Percentiles rank a stretch among this genome's conserved stretches.
Conservation (phyloP, 1,140 invertebrate species). For the Danaus plexippus region DNA sequence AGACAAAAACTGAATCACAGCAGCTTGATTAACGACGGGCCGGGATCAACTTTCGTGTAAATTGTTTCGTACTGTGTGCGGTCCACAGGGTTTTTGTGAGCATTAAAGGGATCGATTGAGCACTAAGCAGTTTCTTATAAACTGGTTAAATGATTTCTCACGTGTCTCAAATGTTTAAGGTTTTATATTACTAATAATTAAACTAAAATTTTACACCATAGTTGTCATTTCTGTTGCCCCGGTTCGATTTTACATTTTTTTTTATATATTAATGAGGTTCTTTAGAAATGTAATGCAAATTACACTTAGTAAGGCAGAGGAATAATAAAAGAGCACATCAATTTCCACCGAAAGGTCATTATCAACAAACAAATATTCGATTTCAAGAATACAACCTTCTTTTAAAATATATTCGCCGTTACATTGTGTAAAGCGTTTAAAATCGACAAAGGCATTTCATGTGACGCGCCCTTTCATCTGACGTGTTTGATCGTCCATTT, state of each 20-base stretch:
- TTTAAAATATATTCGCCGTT: no score
- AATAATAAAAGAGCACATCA: no score
- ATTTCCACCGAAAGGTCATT: no score
- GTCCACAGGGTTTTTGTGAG: slow-evolving; percentile 31
- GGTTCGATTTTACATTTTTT: no score
- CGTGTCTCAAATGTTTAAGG: neutral
- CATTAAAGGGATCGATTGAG: slow-evolving; percentile 17
- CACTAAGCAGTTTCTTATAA: slow-evolving; percentile 12
- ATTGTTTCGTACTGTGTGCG: slow-evolving; percentile 32
- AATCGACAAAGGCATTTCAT: slow-evolving; percentile 6
- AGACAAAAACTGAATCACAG: slow-evolving; percentile 26
- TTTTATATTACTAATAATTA: no score
- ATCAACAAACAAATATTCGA: no score
- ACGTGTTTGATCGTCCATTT: slow-evolving; percentile 11
- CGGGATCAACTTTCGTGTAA: slow-evolving; percentile 40
- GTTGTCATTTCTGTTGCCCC: no score
- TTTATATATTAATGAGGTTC: no score
- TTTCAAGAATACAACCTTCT: no score
- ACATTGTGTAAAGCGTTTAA: neutral
- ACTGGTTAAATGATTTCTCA: neutral
- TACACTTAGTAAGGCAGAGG: no score
- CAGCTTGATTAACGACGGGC: slow-evolving; percentile 37
- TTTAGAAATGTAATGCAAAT: no score
- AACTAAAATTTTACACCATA: no score
- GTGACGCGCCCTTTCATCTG: slow-evolving; percentile 1